Conservation (phyloP, 2,888 invertebrate genomes). For the Amphipoea lucens region DNA sequence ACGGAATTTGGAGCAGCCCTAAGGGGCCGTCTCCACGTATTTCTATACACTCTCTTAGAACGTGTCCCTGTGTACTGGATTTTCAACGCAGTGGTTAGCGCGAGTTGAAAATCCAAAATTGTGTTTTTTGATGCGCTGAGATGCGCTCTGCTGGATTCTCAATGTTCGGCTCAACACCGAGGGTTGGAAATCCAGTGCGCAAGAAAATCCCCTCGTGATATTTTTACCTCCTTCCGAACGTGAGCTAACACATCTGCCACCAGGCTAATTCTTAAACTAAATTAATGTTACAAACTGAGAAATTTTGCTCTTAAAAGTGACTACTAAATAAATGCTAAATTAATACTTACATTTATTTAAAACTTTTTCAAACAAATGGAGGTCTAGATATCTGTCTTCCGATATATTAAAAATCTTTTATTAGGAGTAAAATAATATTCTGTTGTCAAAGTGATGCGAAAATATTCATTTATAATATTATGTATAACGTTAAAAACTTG, state of each 20-base stretch:
- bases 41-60: too few species aligned
- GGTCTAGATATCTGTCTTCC: constrained; percentile 61
- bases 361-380: constrained; percentile 4
- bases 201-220: too few species aligned
- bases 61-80: too few species aligned
- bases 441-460: constrained; percentile 23
- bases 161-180: too few species aligned
- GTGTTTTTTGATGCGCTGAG: too few species aligned
- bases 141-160: too few species aligned
- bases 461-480: constrained; percentile 1
- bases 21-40: background rate
- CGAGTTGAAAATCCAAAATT: too few species aligned
- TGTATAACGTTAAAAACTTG: constrained; percentile 1
- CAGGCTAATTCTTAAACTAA: background rate
- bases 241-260: background rate
- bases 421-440: constrained; percentile 15
- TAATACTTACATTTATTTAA: constrained; percentile 16
- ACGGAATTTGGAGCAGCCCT: background rate
- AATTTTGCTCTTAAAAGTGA: constrained; percentile 15
- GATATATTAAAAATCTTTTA: constrained; percentile 36
- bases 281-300: constrained; percentile 38
- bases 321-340: constrained; percentile 15
- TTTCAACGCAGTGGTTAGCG: too few species aligned
- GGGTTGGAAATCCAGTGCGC: too few species aligned
- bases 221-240: too few species aligned